Conservation (phyloP, 1,140 invertebrate species). For the Rhagoletis zephyria region DNA sequence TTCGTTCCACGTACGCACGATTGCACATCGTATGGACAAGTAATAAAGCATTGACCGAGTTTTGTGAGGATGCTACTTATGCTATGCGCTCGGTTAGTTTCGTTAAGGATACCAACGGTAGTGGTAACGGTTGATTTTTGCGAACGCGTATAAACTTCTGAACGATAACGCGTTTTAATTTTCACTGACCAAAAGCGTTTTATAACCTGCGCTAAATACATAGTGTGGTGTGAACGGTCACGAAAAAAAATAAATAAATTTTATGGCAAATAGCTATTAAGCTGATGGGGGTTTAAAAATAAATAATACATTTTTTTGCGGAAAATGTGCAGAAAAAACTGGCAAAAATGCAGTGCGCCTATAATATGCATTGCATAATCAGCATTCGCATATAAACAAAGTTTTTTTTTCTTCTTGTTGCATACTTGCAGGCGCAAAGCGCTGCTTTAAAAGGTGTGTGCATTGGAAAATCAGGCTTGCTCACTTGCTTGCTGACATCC, state of each 20-base stretch:
- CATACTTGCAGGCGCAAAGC: not conserved
- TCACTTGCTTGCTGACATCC: not conserved
- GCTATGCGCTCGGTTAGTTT: slow-evolving; percentile 62
- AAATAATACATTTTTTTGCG: not conserved
- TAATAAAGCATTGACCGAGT: slow-evolving; percentile 61
- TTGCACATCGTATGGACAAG: slow-evolving; percentile 5
- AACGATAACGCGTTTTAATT: not conserved
- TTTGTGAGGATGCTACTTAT: slow-evolving; percentile 52
- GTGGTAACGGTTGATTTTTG: slow-evolving; percentile 56
- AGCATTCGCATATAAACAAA: not conserved
- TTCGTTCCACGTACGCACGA: not conserved
- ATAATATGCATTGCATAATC: slow-evolving; percentile 27
- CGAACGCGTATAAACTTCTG: not conserved
- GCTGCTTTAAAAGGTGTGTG: slow-evolving; percentile 10
- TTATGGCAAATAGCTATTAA: not conserved
- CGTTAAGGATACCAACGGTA: slow-evolving; percentile 64
- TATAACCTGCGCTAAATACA: not conserved
- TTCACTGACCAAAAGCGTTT: not conserved
- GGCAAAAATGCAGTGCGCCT: not conserved
- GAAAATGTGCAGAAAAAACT: not conserved
- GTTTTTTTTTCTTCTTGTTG: not conserved
- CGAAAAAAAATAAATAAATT: not conserved
- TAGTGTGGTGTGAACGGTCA: not conserved
- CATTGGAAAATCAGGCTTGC: slow-evolving; percentile 28
- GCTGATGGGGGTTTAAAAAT: not conserved